Percentiles rank a stretch among this genome's conserved stretches.
These are phyloP conservation scores for Andricus quercusramuli DNA, from an alignment of 2,888 invertebrate species.

Conservation along the genomic window DNA sequence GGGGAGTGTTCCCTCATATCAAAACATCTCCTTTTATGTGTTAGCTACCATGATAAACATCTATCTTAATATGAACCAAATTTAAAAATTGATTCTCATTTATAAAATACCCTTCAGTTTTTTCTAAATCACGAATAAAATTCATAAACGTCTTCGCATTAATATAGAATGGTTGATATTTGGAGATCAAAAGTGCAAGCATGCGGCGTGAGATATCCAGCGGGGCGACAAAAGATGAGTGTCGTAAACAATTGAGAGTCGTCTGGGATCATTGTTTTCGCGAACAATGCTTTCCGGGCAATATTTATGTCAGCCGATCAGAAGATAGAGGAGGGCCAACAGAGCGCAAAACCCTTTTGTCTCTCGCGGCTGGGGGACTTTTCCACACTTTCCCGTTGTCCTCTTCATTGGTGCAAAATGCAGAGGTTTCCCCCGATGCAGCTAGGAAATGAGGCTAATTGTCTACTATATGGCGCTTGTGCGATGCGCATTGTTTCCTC, in stretches of 20 bases:
- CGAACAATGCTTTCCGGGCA: slow-evolving; percentile 38
- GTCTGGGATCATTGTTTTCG: slow-evolving; percentile 24
- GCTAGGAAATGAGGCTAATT: slow-evolving; percentile 55
- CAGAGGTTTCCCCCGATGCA: background rate
- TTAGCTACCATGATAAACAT: too few relatives aligned
- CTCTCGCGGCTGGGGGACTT: slow-evolving; percentile 26
- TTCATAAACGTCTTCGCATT: background rate
- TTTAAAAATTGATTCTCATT: background rate
- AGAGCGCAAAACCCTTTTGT: slow-evolving; percentile 36
- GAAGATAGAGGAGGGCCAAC: slow-evolving; percentile 36
- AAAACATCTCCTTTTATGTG: too few relatives aligned
- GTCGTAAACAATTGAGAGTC: slow-evolving; percentile 26
- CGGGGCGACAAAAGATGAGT: slow-evolving; percentile 27
- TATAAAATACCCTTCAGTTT: background rate
- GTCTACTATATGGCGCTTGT: slow-evolving; percentile 51
- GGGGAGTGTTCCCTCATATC: too few relatives aligned
- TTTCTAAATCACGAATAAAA: background rate
- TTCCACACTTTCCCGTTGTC: slow-evolving; percentile 8
- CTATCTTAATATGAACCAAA: too few relatives aligned
- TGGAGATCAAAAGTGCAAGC: slow-evolving; percentile 28
- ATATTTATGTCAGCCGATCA: slow-evolving; percentile 37
- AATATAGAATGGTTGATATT: slow-evolving; percentile 16
- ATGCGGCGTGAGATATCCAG: slow-evolving; percentile 28
- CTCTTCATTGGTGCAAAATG: background rate
- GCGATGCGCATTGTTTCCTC: slow-evolving; percentile 54